Conservation (phyloP, 1,140 invertebrate species). For the Oscheius sp. region DNA sequence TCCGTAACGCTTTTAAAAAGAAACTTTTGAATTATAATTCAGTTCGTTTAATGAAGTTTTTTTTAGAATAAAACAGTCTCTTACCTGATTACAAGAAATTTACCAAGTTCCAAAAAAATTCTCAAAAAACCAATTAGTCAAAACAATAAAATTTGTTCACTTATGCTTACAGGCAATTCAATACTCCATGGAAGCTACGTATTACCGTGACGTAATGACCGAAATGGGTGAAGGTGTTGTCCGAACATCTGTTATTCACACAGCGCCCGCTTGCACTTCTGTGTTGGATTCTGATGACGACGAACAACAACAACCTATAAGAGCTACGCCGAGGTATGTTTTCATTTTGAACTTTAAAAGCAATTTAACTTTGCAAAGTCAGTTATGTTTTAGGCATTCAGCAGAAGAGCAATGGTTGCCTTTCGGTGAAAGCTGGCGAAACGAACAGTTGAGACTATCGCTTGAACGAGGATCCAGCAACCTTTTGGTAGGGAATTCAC, state of each 20-base stretch:
- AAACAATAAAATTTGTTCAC: too few species aligned
- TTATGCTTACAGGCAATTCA: conserved; percentile 34
- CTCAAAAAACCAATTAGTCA: too few species aligned
- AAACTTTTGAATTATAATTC: too few species aligned
- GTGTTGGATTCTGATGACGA: conserved; percentile 24
- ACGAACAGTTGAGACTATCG: conserved; percentile 28
- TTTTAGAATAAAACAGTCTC: too few species aligned
- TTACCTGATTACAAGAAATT: too few species aligned
- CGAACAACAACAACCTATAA: not conserved
- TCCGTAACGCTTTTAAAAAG: not conserved
- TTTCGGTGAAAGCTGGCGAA: conserved; percentile 33
- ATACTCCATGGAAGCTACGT: conserved; percentile 34
- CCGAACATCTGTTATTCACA: conserved; percentile 35
- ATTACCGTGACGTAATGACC: conserved; percentile 29
- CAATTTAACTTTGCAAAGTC: not conserved
- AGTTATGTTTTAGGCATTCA: conserved; percentile 12
- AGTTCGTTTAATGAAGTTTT: too few species aligned
- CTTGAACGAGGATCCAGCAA: conserved; percentile 27
- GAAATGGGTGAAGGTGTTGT: conserved; percentile 30
- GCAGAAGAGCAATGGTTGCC: conserved; percentile 39
- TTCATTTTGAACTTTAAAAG: not conserved
- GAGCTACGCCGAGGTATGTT: conserved; percentile 21
- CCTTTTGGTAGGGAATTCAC: not conserved
- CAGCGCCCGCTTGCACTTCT: conserved; percentile 28
- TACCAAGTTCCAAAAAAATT: too few species aligned